Base-by-base conservation (phyloP, 1,140 invertebrate species). In the Lithobius niger region DNA sequence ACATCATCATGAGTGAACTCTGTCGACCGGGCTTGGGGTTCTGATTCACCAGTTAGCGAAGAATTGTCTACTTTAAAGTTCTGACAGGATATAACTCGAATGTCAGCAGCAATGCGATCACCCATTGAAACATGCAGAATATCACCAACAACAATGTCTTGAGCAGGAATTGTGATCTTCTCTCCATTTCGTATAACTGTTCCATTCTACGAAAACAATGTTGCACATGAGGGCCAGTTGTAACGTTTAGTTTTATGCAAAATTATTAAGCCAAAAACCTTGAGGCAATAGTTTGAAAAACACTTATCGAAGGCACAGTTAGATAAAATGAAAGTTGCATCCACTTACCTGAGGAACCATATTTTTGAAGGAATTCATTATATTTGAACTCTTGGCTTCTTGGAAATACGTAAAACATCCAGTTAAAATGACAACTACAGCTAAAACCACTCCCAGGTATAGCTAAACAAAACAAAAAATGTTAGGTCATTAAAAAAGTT, bases 321-420 rank as follows among this genome's bases (percentile, higher is more conserved):
- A n/a, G n/a, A n/a, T n/a, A n/a, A n/a, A n/a, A n/a, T n/a, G n/a
- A n/a, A n/a, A n/a, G n/a, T n/a, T n/a, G n/a, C n/a, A n/a, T n/a
- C n/a, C n/a, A n/a, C 31, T 36, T 36, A 42, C 45, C n/a, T 59
- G 69, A 21, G 73, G 73, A 40, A 75, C 66, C 64, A 75, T 66
- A 56, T 71, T 69, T 57, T 71, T 73, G 61, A 75, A 75, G 25
- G 70, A 73, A 50, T 75, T 72, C 73, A 75, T 75, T 60, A 75
- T 75, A 47, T 62, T 67, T n/a, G 67, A 69, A 51, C 67, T 71
- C 61, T 75, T 75, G n/a, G 69, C 66, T 62, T 74, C 72, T 65
- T 75, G 73, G 59, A 71, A 74, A 59, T 73, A 75, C 31, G 72
- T 73, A 60, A 75, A 75, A 59, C 66, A 66, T 21, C 72, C 74